Base-by-base conservation (phyloP, 2,113 vertebrate genomes). In the Panthera leo region DNA sequence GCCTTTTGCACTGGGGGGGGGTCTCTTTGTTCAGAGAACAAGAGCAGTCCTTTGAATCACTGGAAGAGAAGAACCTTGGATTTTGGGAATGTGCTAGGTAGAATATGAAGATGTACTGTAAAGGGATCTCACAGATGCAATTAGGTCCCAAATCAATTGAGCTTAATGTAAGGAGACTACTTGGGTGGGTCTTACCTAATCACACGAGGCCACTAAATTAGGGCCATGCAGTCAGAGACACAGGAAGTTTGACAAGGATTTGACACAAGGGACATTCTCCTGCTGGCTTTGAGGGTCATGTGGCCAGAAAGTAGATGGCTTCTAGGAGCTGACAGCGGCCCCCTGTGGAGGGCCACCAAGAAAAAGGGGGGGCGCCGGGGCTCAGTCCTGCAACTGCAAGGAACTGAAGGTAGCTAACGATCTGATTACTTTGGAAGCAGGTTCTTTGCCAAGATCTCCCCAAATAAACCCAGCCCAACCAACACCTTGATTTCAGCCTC, bases 291-390 rank as follows among this genome's bases (percentile, higher is more conserved):
- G 61, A 67, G 48, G 5, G 5, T 31, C 6, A 16, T 4, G 0
- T 14, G 2, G 36, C 51, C 61, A 76, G 19, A 84, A 71, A 13
- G 11, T 21, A 0, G 6, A n/a, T 3, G 39, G 7, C 18, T 34
- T 70, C 3, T 16, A 53, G 34, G 11, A 19, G 45, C 7, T 82
- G n/a, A 42, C 78, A 71, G 45, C 65, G 18, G n/a, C 27, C 18
- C 31, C n/a, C 7, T 45, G 61, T 1, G 10, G 53, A 96, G 29
- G 48, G 23, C 15, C 48, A 19, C 7, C 15, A 78, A 45, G 21
- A 45, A 27, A 82, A 39, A 27, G 1, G 19, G 79, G 23, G 6
- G 7, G 42, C 42, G 1, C 42, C 7, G 7, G 10, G 36, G 12
- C 51, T 90, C 48, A 48, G 29, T 63, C 8, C 36, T 75, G 10